A percentile compares a stretch with the other conserved stretches of the same genome.
phyloP scores from a whole-genome alignment of 35 echinoderm and acorn worm genomes.

The Eucidaris tribuloides region DNA sequence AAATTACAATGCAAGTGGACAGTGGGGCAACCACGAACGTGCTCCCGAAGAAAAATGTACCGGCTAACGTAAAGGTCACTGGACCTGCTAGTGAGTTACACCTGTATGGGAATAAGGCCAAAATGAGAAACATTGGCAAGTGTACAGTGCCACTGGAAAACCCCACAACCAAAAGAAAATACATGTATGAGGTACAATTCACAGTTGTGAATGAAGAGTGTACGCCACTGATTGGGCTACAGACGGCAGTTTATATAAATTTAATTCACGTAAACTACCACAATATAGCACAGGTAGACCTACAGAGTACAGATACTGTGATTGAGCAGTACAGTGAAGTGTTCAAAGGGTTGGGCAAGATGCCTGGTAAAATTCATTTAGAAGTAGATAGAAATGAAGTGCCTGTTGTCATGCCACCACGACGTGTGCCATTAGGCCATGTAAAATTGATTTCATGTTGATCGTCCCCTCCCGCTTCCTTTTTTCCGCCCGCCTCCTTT shows the following conservation, averaged over 20 bases:
- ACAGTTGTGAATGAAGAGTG: neutral
- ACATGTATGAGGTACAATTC: too few relatives aligned
- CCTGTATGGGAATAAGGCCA: conserved; percentile 27
- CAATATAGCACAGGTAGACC: neutral
- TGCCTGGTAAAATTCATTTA: conserved; percentile 21
- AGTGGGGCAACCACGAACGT: conserved; percentile 44
- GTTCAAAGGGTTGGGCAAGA: conserved; percentile 28
- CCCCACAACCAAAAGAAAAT: conserved; percentile 27
- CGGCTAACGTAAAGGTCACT: neutral
- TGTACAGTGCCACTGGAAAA: conserved; percentile 29
- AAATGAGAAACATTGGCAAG: conserved; percentile 36
- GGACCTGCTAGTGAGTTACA: neutral
- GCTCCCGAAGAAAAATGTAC: conserved; percentile 8
- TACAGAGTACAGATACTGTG: neutral
- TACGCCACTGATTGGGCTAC: neutral
- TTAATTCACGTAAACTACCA: neutral
- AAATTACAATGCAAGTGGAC: conserved; percentile 38
- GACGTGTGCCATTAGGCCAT: too few relatives aligned
- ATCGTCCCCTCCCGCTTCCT: too few relatives aligned
- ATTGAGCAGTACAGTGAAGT: conserved; percentile 47
- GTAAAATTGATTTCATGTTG: too few relatives aligned
- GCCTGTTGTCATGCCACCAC: conserved; percentile 17
- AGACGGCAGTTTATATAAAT: neutral
- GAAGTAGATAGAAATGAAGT: conserved; percentile 17
- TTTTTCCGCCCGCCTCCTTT: too few relatives aligned